Conservation (phyloP, 2,797 vertebrate genomes). For the Acipenser oxyrinchus region DNA sequence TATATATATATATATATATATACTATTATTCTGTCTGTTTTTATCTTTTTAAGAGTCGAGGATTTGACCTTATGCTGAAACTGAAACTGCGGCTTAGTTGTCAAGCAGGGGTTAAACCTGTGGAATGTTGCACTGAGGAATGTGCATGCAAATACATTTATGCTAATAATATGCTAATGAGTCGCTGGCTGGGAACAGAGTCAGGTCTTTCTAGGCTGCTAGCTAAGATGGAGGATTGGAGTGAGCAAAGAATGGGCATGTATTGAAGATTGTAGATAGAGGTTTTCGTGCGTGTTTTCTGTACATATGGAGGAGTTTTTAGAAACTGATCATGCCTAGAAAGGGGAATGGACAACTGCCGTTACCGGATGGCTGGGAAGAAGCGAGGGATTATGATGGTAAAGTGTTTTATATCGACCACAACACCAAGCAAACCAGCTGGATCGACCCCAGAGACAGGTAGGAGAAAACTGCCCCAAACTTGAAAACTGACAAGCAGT, state of each 20-base stretch:
- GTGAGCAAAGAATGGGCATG: slow-evolving; percentile 32
- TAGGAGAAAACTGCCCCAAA: slow-evolving; percentile 26
- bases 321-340: slow-evolving; percentile 65
- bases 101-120: slow-evolving; percentile 52
- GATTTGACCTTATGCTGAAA: no score
- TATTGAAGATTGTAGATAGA: slow-evolving; percentile 18
- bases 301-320: slow-evolving; percentile 61
- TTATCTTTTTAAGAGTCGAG: no score
- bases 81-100: no score
- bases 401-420: slow-evolving; percentile 74
- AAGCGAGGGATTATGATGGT: slow-evolving; percentile 70
- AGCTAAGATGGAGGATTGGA: slow-evolving; percentile 40
- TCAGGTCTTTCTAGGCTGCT: slow-evolving; percentile 32
- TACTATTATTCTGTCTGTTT: no score
- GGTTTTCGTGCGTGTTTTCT: slow-evolving; percentile 16
- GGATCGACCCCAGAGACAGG: slow-evolving; percentile 76
- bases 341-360: slow-evolving; percentile 72
- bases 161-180: slow-evolving; percentile 72
- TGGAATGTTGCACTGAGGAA: slow-evolving; percentile 68
- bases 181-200: slow-evolving; percentile 36
- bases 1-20: no score
- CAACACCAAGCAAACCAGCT: slow-evolving; percentile 69
- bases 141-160: slow-evolving; percentile 70
- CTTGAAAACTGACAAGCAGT: slow-evolving; percentile 7
- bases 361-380: slow-evolving; percentile 75